Conservation (phyloP, 2,113 vertebrate species). For the Cacatua alba region DNA sequence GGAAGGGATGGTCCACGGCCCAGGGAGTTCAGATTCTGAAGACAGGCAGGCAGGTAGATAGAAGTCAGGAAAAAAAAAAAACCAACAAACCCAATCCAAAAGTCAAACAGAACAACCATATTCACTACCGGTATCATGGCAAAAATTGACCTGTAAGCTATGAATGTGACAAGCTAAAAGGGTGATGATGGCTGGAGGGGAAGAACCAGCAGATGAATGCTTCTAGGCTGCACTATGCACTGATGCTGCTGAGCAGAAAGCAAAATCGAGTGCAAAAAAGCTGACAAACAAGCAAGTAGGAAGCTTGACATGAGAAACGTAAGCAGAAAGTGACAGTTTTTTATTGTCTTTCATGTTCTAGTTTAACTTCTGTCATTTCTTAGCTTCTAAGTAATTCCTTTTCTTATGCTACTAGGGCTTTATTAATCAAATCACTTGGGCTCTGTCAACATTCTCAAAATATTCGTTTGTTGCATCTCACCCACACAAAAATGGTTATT, state of each 20-base stretch:
- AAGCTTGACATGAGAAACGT: not conserved
- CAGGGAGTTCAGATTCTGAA: not conserved
- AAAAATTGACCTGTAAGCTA: not conserved
- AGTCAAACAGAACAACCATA: not conserved
- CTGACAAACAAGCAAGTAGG: not conserved
- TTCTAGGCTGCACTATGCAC: not conserved
- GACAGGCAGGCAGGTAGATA: not conserved
- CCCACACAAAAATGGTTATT: not conserved
- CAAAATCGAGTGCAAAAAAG: not conserved
- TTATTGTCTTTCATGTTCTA: not conserved
- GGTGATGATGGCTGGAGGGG: not conserved
- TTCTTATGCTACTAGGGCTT: not conserved
- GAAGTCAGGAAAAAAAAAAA: not conserved
- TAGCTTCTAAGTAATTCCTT: not conserved
- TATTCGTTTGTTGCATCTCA: not conserved
- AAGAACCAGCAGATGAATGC: not conserved
- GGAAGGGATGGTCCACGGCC: not conserved
- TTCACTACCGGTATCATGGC: not conserved
- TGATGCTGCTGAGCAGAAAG: not conserved
- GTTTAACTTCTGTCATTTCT: not conserved
- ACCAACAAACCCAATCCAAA: not conserved
- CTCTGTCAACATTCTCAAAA: not conserved
- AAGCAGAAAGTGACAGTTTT: not conserved
- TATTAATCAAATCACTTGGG: not conserved
- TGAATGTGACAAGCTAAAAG: not conserved